These are phyloP conservation scores for Drosophila parabipectinata DNA, from an alignment of 1,140 invertebrate species.

Conservation along the genomic window DNA sequence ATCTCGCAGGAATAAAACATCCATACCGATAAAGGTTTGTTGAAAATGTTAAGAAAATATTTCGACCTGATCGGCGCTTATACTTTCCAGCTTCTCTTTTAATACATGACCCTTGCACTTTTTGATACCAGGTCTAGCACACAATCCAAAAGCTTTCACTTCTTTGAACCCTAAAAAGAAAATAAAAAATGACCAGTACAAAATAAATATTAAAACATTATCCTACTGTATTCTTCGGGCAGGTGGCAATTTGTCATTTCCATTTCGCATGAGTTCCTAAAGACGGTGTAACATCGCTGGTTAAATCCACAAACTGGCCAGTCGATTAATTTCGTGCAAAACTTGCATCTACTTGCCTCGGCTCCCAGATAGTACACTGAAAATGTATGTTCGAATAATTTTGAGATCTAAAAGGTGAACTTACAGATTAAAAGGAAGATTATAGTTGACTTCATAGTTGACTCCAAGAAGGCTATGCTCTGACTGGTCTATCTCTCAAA, in stretches of 20 bases:
- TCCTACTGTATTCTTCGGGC: slow-evolving; percentile 1
- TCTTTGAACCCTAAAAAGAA: background rate
- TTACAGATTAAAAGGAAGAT: background rate
- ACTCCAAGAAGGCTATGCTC: background rate
- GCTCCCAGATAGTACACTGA: slow-evolving; percentile 1
- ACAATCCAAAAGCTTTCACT: background rate
- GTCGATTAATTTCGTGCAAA: background rate
- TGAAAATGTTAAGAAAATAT: background rate
- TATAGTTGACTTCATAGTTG: background rate
- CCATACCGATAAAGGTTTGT: background rate
- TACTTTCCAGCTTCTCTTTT: background rate
- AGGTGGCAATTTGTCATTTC: slow-evolving; percentile 14
- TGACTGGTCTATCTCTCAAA: background rate
- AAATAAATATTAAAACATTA: no score
- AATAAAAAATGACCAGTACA: no score
- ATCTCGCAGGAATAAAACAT: background rate
- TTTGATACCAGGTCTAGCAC: background rate
- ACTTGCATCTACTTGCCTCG: background rate
- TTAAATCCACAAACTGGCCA: slow-evolving; percentile 10
- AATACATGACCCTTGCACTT: slow-evolving; percentile 1
- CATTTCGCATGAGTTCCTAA: slow-evolving; percentile 11
- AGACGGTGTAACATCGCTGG: background rate
- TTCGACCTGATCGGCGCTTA: background rate
- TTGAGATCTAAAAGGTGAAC: background rate
- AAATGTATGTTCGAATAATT: background rate